phyloP scores from a whole-genome alignment of 2,888 invertebrate genomes.

The Idaea biselata region DNA sequence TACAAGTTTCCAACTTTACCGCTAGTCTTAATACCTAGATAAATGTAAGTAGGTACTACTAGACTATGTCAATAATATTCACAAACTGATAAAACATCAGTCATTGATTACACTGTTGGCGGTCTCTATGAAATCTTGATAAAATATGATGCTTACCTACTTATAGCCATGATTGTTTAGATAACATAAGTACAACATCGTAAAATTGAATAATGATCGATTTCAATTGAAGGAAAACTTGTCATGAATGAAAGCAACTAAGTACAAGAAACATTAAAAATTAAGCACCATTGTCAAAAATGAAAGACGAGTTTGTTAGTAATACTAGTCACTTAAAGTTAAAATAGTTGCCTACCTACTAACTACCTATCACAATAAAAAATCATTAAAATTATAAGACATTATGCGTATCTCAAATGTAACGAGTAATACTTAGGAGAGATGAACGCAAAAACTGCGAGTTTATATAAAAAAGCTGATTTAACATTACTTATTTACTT shows the following conservation, averaged over 20 bases:
- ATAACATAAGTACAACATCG: neutral
- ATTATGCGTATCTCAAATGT: neutral
- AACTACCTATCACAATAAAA: constrained; percentile 25
- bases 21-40: neutral
- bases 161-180: neutral
- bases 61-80: neutral
- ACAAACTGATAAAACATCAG: neutral
- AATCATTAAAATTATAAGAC: constrained; percentile 15
- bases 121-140: neutral
- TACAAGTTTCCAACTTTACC: neutral
- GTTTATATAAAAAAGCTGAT: too few species aligned
- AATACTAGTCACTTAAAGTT: constrained; percentile 27
- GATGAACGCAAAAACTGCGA: too few species aligned
- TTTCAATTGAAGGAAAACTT: neutral
- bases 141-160: neutral
- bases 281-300: constrained; percentile 8
- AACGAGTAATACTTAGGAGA: neutral
- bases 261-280: constrained; percentile 7
- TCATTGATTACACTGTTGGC: neutral
- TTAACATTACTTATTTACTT: neutral
- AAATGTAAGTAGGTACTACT: neutral
- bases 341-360: constrained; percentile 25
- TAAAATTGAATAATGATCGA: neutral
- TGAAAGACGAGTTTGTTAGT: constrained; percentile 29
- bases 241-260: constrained; percentile 8